Evolutionary conservation across 1,140 invertebrate genomes (phyloP).

Genomic region (Bombyx mandarina): DNA sequence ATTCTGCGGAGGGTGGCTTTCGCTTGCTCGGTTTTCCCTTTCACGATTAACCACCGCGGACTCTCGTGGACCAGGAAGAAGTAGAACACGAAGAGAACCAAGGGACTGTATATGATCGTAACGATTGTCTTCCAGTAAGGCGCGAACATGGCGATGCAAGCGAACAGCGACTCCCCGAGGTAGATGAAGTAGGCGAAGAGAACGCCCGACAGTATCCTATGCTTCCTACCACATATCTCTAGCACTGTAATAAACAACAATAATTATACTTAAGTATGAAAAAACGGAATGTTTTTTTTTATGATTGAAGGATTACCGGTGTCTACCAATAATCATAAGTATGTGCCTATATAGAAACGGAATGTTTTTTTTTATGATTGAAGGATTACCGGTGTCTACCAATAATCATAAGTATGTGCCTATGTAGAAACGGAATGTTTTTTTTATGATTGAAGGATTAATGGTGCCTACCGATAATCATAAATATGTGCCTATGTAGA

Average conservation of each 20-base stretch:
- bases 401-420: too few species aligned
- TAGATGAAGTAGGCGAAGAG: conserved; percentile 31
- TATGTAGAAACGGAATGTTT: too few species aligned
- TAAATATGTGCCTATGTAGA: too few species aligned
- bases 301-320: too few species aligned
- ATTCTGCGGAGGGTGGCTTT: conserved; percentile 72
- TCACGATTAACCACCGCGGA: conserved; percentile 81
- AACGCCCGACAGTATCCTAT: conserved; percentile 27
- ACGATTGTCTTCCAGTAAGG: conserved; percentile 81
- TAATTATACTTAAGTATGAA: too few species aligned
- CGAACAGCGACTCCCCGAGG: conserved; percentile 63
- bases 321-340: too few species aligned
- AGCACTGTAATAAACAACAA: conserved; percentile 39
- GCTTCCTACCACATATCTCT: conserved; percentile 41
- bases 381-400: too few species aligned
- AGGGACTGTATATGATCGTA: conserved; percentile 76
- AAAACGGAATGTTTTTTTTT: too few species aligned
- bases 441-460: too few species aligned
- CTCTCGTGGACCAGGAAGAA: conserved; percentile 75
- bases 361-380: too few species aligned
- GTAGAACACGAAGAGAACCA: conserved; percentile 74
- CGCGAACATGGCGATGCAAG: conserved; percentile 76
- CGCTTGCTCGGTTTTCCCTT: conserved; percentile 76
- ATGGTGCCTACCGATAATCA: too few species aligned
- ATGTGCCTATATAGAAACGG: too few species aligned